phyloP scores from a whole-genome alignment of 2,113 vertebrate species.

The Oenanthe oenanthe region DNA sequence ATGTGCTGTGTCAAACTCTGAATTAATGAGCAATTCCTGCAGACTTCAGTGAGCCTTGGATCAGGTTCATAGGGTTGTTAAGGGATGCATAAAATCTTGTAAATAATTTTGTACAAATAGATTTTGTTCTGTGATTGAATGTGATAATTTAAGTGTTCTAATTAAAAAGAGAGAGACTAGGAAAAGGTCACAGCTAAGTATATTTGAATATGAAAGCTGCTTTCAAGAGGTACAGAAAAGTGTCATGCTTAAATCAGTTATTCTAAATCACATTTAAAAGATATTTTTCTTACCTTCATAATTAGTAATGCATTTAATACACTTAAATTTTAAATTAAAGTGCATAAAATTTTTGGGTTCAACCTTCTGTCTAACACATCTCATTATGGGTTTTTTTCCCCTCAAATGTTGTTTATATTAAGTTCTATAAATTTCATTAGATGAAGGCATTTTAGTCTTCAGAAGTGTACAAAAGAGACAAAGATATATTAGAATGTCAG shows the following conservation, averaged over 20 bases:
- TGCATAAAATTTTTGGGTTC: not conserved
- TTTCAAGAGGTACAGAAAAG: slow-evolving; percentile 34
- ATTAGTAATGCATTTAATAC: not conserved
- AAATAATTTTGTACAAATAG: slow-evolving; percentile 61
- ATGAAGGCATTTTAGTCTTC: not conserved
- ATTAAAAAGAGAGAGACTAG: slow-evolving; percentile 48
- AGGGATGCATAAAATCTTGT: slow-evolving; percentile 37
- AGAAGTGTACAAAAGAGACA: not conserved
- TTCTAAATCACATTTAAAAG: not conserved
- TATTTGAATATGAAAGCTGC: slow-evolving; percentile 47
- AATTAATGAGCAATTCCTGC: slow-evolving; percentile 30
- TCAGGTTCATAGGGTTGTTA: not conserved
- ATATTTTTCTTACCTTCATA: not conserved
- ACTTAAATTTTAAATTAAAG: not conserved
- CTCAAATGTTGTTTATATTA: not conserved
- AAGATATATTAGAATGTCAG: not conserved
- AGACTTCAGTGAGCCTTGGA: slow-evolving; percentile 19
- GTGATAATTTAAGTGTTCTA: slow-evolving; percentile 58
- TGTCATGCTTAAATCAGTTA: not conserved
- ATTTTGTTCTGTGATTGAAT: slow-evolving; percentile 64
- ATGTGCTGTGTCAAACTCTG: slow-evolving; percentile 7
- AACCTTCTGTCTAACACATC: not conserved
- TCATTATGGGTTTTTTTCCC: not conserved
- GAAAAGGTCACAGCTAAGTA: slow-evolving; percentile 66
- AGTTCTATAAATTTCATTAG: not conserved